A percentile compares a stretch with the other conserved stretches of the same genome.
Conservation (phyloP, 1,140 invertebrate species). For the Anastrepha obliqua region DNA sequence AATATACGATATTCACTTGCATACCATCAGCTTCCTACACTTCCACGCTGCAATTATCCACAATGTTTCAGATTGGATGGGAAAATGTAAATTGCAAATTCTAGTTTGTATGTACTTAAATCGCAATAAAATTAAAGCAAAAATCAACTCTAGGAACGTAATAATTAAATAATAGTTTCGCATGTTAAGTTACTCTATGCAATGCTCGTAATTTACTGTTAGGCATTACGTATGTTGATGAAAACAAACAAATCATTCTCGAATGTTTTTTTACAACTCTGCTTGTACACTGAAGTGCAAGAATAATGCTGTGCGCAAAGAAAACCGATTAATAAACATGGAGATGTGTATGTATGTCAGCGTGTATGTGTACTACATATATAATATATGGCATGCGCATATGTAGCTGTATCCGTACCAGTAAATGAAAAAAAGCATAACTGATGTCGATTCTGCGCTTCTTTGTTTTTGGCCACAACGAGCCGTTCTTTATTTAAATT, state of each 20-base stretch:
- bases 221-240: conserved; percentile 27
- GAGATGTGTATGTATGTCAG: too few relatives aligned
- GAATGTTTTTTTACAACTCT: neutral
- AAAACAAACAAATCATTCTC: conserved; percentile 18
- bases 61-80: neutral
- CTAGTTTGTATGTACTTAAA: neutral
- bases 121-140: conserved; percentile 33
- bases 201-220: conserved; percentile 22
- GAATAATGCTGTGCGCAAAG: neutral
- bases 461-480: too few relatives aligned
- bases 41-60: neutral
- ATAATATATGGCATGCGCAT: too few relatives aligned
- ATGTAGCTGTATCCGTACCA: too few relatives aligned
- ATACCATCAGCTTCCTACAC: neutral
- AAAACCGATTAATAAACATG: neutral
- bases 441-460: too few relatives aligned
- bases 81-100: neutral
- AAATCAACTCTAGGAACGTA: neutral
- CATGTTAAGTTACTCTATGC: neutral
- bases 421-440: too few relatives aligned
- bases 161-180: conserved; percentile 8
- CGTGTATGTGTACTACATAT: too few relatives aligned
- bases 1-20: neutral
- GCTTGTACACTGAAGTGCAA: neutral
- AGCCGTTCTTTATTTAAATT: neutral